Base-by-base conservation (phyloP, 2,113 vertebrate genomes). In the Ameiurus melas region DNA sequence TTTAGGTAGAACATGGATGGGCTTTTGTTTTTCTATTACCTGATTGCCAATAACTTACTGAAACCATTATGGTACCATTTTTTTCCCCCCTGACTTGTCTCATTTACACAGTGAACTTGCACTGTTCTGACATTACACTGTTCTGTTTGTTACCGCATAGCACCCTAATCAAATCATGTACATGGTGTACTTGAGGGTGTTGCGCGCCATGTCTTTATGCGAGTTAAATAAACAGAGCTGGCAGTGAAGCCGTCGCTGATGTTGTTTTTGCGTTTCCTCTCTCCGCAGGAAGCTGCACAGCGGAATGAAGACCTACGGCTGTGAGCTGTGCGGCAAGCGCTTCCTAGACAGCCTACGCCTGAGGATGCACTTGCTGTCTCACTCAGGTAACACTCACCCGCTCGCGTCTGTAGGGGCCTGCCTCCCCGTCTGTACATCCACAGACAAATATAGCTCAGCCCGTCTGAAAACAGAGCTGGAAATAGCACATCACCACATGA, bases 301-400 rank as follows among this genome's bases (percentile, higher is more conserved):
- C 75, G 97, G 97, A 64, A 99, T 99, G 97, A 99, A 99, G 96
- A 99, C 97, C 0, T 99, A 99, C 14, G 97, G 97, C 92, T 99
- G 98, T 33, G 98, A 99, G 93, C 94, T 99, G 92, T 99, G 98
- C 7, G 98, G 98, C 89, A 99, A 99, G 94, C 96, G 97, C 90
- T 99, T 99, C 96, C 96, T 99, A 93, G 98, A 99, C 95, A 99
- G 98, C 90, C 95, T 99, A 91, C 97, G 98, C 89, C 97, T 99
- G 91, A 96, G 98, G 90, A 99, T 99, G 98, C 98, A 99, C 95
- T 97, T 99, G 96, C 95, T 99, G 94, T 99, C 98, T 92, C 98
- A 99, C 93, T 98, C 98, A 96, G 98, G 98, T 99, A 96, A 93
- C 66, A 39, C 73, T 73, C 71, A 75, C 30, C 79, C 51, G 70